Evolutionary conservation across 2,888 invertebrate species (phyloP).

Genomic region (Drosophila kanekoi): DNA sequence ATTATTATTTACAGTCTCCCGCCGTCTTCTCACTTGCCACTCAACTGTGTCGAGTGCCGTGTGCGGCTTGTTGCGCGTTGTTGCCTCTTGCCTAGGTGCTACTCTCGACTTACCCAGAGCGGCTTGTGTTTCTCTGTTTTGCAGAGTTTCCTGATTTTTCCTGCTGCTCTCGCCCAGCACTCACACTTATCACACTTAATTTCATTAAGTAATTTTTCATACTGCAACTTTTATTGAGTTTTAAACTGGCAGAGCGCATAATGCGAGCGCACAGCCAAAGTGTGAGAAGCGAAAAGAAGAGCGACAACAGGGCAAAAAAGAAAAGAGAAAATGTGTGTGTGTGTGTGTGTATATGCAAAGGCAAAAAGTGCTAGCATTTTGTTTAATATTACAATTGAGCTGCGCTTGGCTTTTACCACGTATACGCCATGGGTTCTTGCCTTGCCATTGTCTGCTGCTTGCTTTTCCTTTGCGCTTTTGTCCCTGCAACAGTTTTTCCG

Average conservation of each 20-base stretch:
- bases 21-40: constrained; percentile 14
- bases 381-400: constrained; percentile 62
- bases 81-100: constrained; percentile 12
- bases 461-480: constrained; percentile 26
- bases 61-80: not conserved
- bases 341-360: too few relatives aligned
- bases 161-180: constrained; percentile 23
- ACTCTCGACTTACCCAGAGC: constrained; percentile 5
- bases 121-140: constrained; percentile 19
- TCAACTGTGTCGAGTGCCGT: constrained; percentile 16
- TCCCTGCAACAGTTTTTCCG: constrained; percentile 33
- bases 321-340: not conserved
- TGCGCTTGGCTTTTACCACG: constrained; percentile 29
- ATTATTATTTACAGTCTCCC: constrained; percentile 66
- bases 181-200: constrained; percentile 72
- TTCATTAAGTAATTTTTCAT: constrained; percentile 79
- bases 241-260: constrained; percentile 62
- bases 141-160: constrained; percentile 1
- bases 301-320: not conserved
- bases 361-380: constrained; percentile 32
- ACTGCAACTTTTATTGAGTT: constrained; percentile 73
- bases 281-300: not conserved
- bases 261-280: constrained; percentile 28
- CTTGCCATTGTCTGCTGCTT: constrained; percentile 19
- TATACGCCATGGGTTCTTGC: constrained; percentile 50